Percentiles rank a stretch among this genome's conserved stretches.
Conservation (phyloP, 2,113 vertebrate genomes). For the Myocastor coypus region DNA sequence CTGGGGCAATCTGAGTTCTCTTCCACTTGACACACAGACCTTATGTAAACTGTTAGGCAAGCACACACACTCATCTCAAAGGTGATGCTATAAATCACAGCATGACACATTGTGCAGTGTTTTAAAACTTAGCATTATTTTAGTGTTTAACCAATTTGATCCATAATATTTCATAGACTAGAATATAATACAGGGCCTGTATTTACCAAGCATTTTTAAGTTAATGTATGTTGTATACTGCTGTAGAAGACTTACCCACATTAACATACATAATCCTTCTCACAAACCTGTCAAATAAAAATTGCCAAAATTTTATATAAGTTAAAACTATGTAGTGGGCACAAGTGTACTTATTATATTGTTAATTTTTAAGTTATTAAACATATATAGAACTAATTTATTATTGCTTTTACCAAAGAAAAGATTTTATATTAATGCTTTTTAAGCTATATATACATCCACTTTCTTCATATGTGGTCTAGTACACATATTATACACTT, state of each 20-base stretch:
- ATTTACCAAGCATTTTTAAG: not conserved
- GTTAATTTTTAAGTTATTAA: not conserved
- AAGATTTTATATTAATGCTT: not conserved
- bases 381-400: not conserved
- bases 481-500: not conserved
- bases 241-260: not conserved
- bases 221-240: not conserved
- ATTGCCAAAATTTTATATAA: not conserved
- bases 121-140: not conserved
- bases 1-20: not conserved
- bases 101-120: not conserved
- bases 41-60: not conserved
- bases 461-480: not conserved
- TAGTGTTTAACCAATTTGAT: not conserved
- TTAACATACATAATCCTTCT: not conserved
- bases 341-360: not conserved
- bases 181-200: not conserved
- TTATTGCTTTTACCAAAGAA: not conserved
- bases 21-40: accelerated
- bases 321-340: not conserved
- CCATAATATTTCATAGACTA: not conserved
- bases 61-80: not conserved
- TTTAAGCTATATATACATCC: not conserved
- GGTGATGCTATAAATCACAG: not conserved
- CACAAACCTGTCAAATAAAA: not conserved